Evolutionary conservation across 2,113 vertebrate genomes (phyloP), one percentile per base, ranked within the genome.

Genomic region (Spea bombifrons): DNA sequence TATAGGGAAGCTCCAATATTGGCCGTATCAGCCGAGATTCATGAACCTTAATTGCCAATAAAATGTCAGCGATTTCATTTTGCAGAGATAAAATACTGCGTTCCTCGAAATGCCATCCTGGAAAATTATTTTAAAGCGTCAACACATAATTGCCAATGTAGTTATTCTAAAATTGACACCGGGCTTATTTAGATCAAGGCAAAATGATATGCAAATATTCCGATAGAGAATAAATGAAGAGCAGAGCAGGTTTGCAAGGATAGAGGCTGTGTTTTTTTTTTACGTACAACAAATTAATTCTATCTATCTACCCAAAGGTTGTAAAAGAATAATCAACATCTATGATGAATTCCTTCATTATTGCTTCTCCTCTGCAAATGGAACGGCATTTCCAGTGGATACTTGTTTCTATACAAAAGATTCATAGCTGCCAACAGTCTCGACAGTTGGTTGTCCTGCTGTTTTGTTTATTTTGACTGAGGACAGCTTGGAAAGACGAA

Each of bases 1-100:
- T 61, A 69, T 76, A 48, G 69, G 66, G 69, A 69, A 76, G 59
- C 67, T 76, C 66, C 66, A 76, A 76, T 76, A 69, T 76, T 76
- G 66, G 67, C 59, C 66, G 61, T 67, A 59, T 61, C 75, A 12
- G 16, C 66, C 61, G 48, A 69, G 52, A 61, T 46, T 76, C 75
- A 70, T 68, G 66, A 76, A 76, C 52, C 55, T 76, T 69, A 68
- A 76, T 76, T 76, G 67, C 53, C 10, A 46, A 48, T 53, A 70
- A 76, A 48, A 50, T 66, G 67, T 17, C 44, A 13, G 65, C n/a
- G 75, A 16, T 59, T 59, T 59, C 10, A 59, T 13, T 59, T 59
- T 59, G 55, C 55, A 12, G 55, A 59, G 55, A 59, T 59, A 59
- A 59, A 59, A 59, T 59, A 59, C 55, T 12, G 9, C 15, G 15